These are phyloP conservation scores for Macropus fuliginosus DNA, from an alignment of 2,797 vertebrate genomes.

Conservation along the genomic window DNA sequence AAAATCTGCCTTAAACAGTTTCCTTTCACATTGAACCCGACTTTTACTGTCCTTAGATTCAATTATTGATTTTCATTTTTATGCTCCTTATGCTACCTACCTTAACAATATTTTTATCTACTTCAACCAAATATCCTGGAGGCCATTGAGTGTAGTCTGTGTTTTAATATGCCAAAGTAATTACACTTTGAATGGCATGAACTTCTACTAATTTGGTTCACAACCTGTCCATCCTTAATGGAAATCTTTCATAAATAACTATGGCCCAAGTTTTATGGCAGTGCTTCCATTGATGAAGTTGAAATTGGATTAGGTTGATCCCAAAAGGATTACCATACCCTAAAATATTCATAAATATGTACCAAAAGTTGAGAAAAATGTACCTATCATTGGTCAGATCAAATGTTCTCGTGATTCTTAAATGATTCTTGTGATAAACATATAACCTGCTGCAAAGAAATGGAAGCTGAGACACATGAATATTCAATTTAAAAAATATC, in stretches of 20 bases:
- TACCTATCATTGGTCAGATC: not conserved
- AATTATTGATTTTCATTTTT: not conserved
- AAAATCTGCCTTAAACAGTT: not conserved
- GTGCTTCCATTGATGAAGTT: not conserved
- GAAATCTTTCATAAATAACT: not conserved
- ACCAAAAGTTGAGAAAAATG: not conserved
- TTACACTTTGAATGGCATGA: not conserved
- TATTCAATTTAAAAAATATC: conserved; percentile 22
- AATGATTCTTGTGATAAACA: not conserved
- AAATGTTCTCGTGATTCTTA: not conserved
- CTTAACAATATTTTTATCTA: not conserved
- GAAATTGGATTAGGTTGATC: not conserved
- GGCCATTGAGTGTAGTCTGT: not conserved
- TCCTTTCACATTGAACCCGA: not conserved
- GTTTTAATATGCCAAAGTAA: not conserved
- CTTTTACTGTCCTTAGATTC: not conserved
- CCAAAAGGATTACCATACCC: not conserved
- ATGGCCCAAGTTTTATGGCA: not conserved
- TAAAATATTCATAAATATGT: not conserved
- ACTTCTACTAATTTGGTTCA: not conserved
- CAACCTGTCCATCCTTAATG: not conserved
- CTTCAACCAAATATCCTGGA: not conserved
- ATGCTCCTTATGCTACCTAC: not conserved
- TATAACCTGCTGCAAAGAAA: not conserved
- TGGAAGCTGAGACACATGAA: conserved; percentile 11